Evolutionary conservation across 2,797 vertebrate species (phyloP), one percentile per base, ranked within the genome.

Genomic region (Ceyx erithaca): DNA sequence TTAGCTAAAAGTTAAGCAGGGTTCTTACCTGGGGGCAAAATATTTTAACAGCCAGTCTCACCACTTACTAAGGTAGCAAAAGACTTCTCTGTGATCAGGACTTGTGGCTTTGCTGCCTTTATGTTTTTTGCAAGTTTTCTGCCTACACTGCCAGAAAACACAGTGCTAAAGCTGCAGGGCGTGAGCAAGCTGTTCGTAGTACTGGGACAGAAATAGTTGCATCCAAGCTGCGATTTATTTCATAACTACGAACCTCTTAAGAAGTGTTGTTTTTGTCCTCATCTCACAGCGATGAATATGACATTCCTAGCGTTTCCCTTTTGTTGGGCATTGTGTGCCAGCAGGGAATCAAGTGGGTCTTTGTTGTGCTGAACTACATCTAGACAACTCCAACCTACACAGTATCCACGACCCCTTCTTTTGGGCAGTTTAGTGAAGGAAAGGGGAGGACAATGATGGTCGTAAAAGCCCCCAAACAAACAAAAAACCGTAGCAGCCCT

Each of bases 281-380:
- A 8, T 89, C 79, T 82, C 63, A 12, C n/a, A 9, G 28, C 31
- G 58, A 67, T 87, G 75, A 66, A 48, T 58, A 90, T 13, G 93
- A 77, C 17, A 12, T 81, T 61, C 85, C 46, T 76, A 25, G 72
- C 22, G 33, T 22, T 62, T 92, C 93, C 75, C 83, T 90, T 95
- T 96, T 97, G 96, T 93, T 75, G 66, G n/a, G 41, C 59, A 45
- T 89, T 63, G 85, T 25, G 58, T 84, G 22, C 73, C 55, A 72
- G 30, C 63, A 61, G 70, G 85, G 63, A 81, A 68, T 41, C 91
- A 78, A 95, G 93, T 30, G 48, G 37, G 73, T 76, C 91, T 97
- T 96, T 98, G 97, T 97, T 92, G 93, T 96, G 87, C 64, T 94
- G 89, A 97, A 93, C 89, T 72, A 58, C 85, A 88, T 14, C 13